Base-by-base conservation (phyloP, 2,888 invertebrate species). In the Pyrocoelia pectoralis region DNA sequence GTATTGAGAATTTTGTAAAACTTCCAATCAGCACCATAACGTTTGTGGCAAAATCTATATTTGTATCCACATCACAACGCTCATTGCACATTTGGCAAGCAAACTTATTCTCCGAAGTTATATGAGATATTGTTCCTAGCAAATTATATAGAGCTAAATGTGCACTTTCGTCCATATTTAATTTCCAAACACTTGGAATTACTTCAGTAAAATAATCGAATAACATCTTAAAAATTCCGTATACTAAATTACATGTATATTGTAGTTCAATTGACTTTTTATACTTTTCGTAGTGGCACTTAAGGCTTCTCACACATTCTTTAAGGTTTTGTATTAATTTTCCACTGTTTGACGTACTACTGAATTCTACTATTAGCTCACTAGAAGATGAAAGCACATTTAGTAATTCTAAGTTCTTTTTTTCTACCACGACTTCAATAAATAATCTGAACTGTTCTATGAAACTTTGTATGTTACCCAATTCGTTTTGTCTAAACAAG, bases 131-230 rank as follows among this genome's bases (percentile, higher is more conserved):
- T 24, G 4, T 18, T 9, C 40, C 52, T 15, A 64, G 3, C 10
- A 64, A 13, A 48, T 60, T 51, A 48, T 41, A 60, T 6, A 63
- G 1, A n/a, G 28, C 10, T 40, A 43, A 12, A 19, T 38, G 56
- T 29, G n/a, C 41, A 13, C 57, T 17, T 33, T 54, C 19, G 12
- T 18, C 19, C 49, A 60, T 40, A 24, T 24, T 29, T 13, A 24
- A 43, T 28, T 15, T 53, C 54, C 53, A 49, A 29, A 29, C 13
- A 33, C 9, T 9, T 1, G 48, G 12, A 9, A 13, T 5, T 13
- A 40, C 24, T 17, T 2, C 29, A 17, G 28, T 4, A 40, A 49
- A 58, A 10, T 50, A 51, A n/a, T 58, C 29, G 6, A 43, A 3
- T 4, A 53, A 28, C 17, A 19, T 49, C 15, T 9, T 15, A 15